phyloP scores from a whole-genome alignment of 2,113 vertebrate species.

The Paracanthobrama guichenoti region DNA sequence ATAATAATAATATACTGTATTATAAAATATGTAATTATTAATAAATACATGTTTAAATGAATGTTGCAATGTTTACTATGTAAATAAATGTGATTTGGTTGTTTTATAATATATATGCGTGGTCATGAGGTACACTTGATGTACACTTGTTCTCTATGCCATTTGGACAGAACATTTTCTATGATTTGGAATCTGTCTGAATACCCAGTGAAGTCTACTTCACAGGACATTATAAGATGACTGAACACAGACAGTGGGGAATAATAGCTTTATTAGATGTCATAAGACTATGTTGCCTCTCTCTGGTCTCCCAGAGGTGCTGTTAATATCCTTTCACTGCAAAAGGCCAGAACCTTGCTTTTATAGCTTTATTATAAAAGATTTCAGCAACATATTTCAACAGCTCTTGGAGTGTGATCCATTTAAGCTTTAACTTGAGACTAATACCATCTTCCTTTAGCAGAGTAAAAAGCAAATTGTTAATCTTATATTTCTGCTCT shows the following conservation, averaged over 20 bases:
- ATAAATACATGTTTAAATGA: no score
- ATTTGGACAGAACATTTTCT: neutral
- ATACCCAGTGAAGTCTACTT: slow-evolving; percentile 1
- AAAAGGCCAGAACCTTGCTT: slow-evolving; percentile 61
- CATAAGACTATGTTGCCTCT: slow-evolving; percentile 65
- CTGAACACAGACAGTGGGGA: slow-evolving; percentile 46
- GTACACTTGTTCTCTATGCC: neutral
- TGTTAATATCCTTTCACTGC: slow-evolving; percentile 67
- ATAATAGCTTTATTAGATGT: slow-evolving; percentile 69
- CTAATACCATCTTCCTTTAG: slow-evolving; percentile 23
- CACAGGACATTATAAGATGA: slow-evolving; percentile 13
- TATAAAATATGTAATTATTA: no score
- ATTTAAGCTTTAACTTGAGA: slow-evolving; percentile 52
- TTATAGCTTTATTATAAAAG: slow-evolving; percentile 65
- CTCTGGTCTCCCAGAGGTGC: slow-evolving; percentile 64
- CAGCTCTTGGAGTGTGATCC: slow-evolving; percentile 52
- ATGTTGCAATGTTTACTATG: no score
- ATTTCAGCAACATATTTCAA: slow-evolving; percentile 61
- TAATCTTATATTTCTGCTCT: slow-evolving; percentile 58
- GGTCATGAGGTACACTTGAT: no score
- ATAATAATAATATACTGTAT: no score
- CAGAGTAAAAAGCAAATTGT: slow-evolving; percentile 56
- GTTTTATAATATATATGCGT: no score
- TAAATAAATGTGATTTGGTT: no score
- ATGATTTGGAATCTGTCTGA: neutral